A percentile compares a stretch with the other conserved stretches of the same genome.
Evolutionary conservation across 2,888 invertebrate genomes (phyloP).

Genomic region (Phyto melanocephala): DNA sequence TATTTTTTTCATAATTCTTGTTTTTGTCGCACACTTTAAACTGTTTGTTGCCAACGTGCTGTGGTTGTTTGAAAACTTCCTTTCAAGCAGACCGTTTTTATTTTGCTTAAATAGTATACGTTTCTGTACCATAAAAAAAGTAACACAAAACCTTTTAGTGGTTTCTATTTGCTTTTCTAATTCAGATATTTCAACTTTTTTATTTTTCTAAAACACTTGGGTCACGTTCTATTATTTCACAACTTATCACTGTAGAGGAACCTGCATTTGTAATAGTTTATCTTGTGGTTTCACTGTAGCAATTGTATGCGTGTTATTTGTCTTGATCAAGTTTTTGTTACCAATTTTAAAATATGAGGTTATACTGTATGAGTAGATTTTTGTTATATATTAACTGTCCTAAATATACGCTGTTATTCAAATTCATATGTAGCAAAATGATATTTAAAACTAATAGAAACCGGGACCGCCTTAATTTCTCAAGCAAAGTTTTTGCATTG

Average conservation of each 20-base stretch:
- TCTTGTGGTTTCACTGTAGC: not conserved
- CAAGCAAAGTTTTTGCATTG: too few species aligned
- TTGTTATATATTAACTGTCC: too few species aligned
- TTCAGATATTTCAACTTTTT: not conserved
- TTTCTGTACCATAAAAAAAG: not conserved
- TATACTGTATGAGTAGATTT: too few species aligned
- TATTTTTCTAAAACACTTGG: conserved; percentile 52
- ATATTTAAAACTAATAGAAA: too few species aligned
- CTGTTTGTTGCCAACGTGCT: conserved; percentile 36
- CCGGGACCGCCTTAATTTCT: too few species aligned
- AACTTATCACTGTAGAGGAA: conserved; percentile 51
- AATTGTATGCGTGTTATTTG: not conserved
- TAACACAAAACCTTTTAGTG: too few species aligned
- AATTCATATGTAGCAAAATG: too few species aligned
- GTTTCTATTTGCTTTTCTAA: conserved; percentile 8
- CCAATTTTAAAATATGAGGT: not conserved
- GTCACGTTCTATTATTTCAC: conserved; percentile 60
- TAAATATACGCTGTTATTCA: too few species aligned
- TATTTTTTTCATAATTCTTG: not conserved
- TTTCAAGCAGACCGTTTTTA: not conserved
- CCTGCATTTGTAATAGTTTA: conserved; percentile 5
- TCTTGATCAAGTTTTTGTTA: not conserved
- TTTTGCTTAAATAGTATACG: not conserved
- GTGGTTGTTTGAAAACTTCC: conserved; percentile 7
- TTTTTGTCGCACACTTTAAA: not conserved